phyloP scores from a whole-genome alignment of 2,888 invertebrate species.

The Nasonovia ribisnigri region DNA sequence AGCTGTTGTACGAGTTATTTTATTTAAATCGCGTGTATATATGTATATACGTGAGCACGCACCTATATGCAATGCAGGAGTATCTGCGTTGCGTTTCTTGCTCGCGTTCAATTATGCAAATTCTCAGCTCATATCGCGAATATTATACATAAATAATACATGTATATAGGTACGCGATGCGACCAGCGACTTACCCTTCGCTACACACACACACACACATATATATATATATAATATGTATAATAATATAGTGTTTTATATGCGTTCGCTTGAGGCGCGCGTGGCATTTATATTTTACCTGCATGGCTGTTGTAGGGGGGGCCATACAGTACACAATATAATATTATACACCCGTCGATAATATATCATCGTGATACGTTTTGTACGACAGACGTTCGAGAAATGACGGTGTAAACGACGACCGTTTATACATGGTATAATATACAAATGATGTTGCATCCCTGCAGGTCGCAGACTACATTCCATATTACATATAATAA shows the following conservation, averaged over 20 bases:
- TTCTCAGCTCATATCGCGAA: conserved; percentile 36
- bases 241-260: neutral
- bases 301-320: neutral
- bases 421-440: neutral
- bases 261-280: neutral
- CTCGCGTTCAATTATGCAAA: conserved; percentile 57
- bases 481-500: neutral
- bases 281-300: neutral
- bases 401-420: neutral
- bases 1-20: conserved; percentile 41
- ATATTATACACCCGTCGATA: neutral
- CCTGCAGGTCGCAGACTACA: neutral
- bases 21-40: conserved; percentile 33
- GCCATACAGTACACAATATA: too few species aligned
- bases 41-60: neutral
- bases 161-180: neutral
- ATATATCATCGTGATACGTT: neutral
- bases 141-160: conserved; percentile 18
- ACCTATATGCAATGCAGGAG: neutral
- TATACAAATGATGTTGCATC: neutral
- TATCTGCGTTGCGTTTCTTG: neutral
- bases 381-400: neutral
- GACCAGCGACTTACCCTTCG: neutral
- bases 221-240: neutral
- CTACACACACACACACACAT: too few species aligned